phyloP scores from a whole-genome alignment of 2,888 invertebrate species.

The Furcula furcula region DNA sequence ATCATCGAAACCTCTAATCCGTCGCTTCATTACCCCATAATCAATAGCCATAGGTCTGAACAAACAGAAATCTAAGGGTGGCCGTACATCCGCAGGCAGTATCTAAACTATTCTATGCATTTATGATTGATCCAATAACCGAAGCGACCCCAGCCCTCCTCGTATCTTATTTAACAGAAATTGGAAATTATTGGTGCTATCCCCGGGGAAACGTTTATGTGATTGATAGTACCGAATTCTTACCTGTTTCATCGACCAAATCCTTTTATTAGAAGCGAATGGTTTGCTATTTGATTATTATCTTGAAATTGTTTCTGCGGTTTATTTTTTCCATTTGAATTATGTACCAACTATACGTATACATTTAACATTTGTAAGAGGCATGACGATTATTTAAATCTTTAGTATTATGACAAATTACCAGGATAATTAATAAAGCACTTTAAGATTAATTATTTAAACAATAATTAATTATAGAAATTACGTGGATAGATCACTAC shows the following conservation, averaged over 20 bases:
- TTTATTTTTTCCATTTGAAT: not conserved
- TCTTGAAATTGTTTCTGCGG: not conserved
- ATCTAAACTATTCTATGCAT: conserved; percentile 67
- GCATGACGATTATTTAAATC: too few species aligned
- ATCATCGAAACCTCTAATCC: conserved; percentile 2
- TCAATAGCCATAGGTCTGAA: conserved; percentile 1
- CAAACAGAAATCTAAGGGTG: conserved; percentile 8
- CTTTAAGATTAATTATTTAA: too few species aligned
- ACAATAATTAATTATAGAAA: too few species aligned
- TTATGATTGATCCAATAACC: conserved; percentile 63
- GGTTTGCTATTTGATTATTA: not conserved
- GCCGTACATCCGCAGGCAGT: conserved; percentile 22
- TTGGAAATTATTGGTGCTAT: conserved; percentile 37
- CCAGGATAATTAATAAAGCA: too few species aligned
- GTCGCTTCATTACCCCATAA: conserved; percentile 1
- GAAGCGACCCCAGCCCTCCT: conserved; percentile 25
- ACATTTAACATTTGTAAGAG: too few species aligned
- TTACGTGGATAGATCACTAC: too few species aligned
- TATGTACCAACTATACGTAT: too few species aligned
- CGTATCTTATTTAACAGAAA: conserved; percentile 48
- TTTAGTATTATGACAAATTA: too few species aligned
- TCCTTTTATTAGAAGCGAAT: conserved; percentile 1
- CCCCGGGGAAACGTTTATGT: conserved; percentile 22
- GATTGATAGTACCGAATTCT: conserved; percentile 30
- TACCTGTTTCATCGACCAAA: conserved; percentile 22